Evolutionary conservation across 2,888 invertebrate genomes (phyloP).

Genomic region (Xanthia togata): DNA sequence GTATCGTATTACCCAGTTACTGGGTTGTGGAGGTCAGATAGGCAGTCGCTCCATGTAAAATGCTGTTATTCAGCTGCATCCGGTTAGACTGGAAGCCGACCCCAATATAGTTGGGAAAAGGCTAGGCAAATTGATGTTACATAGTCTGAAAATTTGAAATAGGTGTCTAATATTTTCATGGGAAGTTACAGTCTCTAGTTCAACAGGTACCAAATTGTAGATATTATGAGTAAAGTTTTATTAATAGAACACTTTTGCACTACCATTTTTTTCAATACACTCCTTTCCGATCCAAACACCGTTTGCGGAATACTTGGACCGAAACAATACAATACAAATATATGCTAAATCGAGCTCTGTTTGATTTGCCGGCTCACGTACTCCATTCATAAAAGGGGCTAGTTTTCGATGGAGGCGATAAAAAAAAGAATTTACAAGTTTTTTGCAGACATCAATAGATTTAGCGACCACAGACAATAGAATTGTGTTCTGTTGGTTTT

Average conservation of each 20-base stretch:
- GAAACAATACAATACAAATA: slow-evolving; percentile 67
- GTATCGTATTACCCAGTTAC: no score
- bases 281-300: slow-evolving; percentile 7
- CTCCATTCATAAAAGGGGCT: slow-evolving; percentile 61
- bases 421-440: slow-evolving; percentile 70
- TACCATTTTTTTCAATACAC: slow-evolving; percentile 13
- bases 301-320: slow-evolving; percentile 48
- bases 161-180: neutral
- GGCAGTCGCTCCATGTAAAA: no score
- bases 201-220: neutral
- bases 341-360: slow-evolving; percentile 69
- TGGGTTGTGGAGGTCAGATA: no score
- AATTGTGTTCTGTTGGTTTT: slow-evolving; percentile 52
- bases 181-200: neutral
- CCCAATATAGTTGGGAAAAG: no score
- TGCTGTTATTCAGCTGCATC: no score
- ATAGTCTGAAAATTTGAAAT: neutral
- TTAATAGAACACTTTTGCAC: slow-evolving; percentile 3
- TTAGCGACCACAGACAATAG: slow-evolving; percentile 66
- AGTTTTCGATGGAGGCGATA: slow-evolving; percentile 49
- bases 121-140: neutral
- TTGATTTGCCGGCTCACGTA: slow-evolving; percentile 74
- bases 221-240: neutral
- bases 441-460: slow-evolving; percentile 70
- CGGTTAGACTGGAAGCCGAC: no score